Base-by-base conservation (phyloP, 1,140 invertebrate species). In the Leptinotarsa undecemlineata region DNA sequence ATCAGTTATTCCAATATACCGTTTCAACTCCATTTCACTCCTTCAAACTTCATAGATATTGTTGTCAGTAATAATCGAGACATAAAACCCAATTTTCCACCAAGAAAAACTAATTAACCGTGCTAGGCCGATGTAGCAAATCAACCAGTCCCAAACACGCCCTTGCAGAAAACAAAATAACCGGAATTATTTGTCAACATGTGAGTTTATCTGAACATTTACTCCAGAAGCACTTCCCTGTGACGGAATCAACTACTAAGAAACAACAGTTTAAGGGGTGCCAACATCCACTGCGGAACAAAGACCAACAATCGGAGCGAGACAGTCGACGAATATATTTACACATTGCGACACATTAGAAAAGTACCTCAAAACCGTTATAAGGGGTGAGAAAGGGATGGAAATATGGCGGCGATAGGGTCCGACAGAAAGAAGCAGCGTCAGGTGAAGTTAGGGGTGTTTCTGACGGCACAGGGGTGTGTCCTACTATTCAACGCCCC, bases 291-390 rank as follows among this genome's bases (percentile, higher is more conserved):
- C 66, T 19, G 51, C 51, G 51, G n/a, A 19, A 57, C 51, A 57
- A 57, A 15, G n/a, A 72, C 67, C 72, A 63, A 51, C 67, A 68
- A 48, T 68, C 21, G 2, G 66, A 77, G 72, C 72, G 51, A 72
- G 76, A 74, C 57, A 72, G 66, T 48, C 66, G 48, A 62, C 72
- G 75, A 76, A 76, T 71, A 74, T 60, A 72, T 69, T 70, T 73
- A 66, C 75, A 77, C 72, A 77, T 74, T 71, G 72, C 75, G 72
- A 60, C 62, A 75, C 72, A 68, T 75, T 19, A 23, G 66, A 71
- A 68, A 77, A 75, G 71, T 77, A 75, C 73, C 74, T 64, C 48
- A 72, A 74, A 77, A 77, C 76, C 76, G 76, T 77, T 77, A 78
- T 71, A 69, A 57, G 6, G 51, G 51, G 51, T 57, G 51, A 57